Evolutionary conservation across 2,113 vertebrate genomes (phyloP).

Genomic region (Zosterops japonicus): DNA sequence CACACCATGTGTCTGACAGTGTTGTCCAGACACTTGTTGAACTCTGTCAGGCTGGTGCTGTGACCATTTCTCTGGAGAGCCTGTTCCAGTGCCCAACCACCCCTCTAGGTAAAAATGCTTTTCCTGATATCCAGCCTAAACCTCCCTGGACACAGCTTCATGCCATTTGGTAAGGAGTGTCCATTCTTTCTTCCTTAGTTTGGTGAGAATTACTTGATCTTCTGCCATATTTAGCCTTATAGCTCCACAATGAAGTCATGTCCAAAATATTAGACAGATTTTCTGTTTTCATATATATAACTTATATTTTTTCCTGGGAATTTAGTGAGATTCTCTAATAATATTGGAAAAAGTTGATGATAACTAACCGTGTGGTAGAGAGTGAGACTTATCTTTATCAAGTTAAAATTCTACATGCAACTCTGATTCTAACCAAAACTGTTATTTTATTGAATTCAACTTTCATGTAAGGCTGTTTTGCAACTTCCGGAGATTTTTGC

Average conservation of each 20-base stretch:
- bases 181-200: neutral
- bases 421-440: neutral
- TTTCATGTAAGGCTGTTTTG: neutral
- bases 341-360: neutral
- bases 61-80: neutral
- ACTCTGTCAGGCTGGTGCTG: neutral
- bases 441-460: neutral
- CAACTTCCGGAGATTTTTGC: neutral
- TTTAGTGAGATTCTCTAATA: neutral
- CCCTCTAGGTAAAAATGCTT: neutral
- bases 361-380: neutral
- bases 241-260: rapidly evolving
- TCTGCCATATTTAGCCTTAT: neutral
- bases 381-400: neutral
- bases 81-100: neutral
- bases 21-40: neutral
- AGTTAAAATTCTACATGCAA: neutral
- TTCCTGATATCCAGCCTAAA: neutral
- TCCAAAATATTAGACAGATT: neutral
- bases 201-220: neutral
- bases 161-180: neutral
- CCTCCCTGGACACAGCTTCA: neutral
- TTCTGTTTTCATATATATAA: neutral
- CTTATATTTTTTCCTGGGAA: neutral
- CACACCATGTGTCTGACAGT: neutral